phyloP scores from a whole-genome alignment of 1,140 invertebrate genomes.

The Cataglyphis hispanica region DNA sequence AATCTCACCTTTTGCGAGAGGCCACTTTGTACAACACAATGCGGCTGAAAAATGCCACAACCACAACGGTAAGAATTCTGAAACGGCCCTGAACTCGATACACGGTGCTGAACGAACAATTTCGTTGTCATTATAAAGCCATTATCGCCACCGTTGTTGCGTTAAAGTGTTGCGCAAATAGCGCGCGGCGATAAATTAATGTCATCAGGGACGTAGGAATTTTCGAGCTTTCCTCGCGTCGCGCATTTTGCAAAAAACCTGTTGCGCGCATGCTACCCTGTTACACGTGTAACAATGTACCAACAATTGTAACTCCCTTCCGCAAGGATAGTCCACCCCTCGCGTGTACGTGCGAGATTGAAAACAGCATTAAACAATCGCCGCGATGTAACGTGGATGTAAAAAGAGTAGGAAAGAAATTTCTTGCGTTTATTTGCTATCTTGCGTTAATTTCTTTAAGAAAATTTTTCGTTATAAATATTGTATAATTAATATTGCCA shows the following conservation, averaged over 20 bases:
- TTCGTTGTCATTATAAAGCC: slow-evolving; percentile 68
- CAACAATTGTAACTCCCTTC: slow-evolving; percentile 63
- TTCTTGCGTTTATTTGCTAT: no score
- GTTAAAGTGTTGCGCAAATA: slow-evolving; percentile 61
- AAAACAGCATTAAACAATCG: slow-evolving; percentile 46
- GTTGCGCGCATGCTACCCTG: slow-evolving; percentile 70
- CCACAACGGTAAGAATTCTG: slow-evolving; percentile 26
- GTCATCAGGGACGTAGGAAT: slow-evolving; percentile 69
- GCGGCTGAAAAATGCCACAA: slow-evolving; percentile 12
- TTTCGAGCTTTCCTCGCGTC: slow-evolving; percentile 44
- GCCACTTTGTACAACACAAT: neutral
- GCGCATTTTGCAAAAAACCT: slow-evolving; percentile 74
- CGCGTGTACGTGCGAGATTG: neutral
- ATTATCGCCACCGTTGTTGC: slow-evolving; percentile 62
- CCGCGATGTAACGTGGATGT: neutral
- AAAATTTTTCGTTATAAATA: neutral
- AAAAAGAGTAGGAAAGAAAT: neutral
- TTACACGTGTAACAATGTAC: slow-evolving; percentile 70
- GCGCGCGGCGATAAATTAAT: slow-evolving; percentile 72
- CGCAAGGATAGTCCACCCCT: neutral
- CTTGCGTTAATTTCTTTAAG: no score
- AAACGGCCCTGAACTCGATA: slow-evolving; percentile 71
- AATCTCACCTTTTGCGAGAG: slow-evolving; percentile 17
- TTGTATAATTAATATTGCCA: neutral
- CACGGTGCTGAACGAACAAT: slow-evolving; percentile 41